Percentiles rank a stretch among this genome's conserved stretches.
Conservation (phyloP, 1,140 invertebrate species). For the Drosophila ercepeae region DNA sequence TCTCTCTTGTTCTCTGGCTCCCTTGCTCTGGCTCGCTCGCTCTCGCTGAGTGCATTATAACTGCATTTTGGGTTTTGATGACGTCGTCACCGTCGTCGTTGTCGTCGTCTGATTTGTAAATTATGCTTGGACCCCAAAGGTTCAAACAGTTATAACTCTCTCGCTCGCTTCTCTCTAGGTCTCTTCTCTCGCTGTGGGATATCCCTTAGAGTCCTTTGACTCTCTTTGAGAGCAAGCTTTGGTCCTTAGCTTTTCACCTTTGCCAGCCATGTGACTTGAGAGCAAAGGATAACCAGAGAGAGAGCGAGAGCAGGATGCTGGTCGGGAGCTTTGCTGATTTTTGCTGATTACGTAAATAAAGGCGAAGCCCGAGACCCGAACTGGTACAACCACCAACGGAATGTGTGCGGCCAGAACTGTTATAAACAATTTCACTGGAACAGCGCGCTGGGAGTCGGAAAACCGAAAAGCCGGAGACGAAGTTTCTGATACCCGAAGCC, state of each 20-base stretch:
- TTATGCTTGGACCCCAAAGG: conserved; percentile 52
- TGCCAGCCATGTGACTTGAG: conserved; percentile 62
- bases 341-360: conserved; percentile 81
- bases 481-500: conserved; percentile 16
- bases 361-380: conserved; percentile 61
- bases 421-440: conserved; percentile 74
- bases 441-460: not conserved
- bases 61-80: conserved; percentile 81
- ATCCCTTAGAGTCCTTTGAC: not conserved
- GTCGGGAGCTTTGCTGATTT: conserved; percentile 66
- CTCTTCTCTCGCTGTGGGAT: not conserved
- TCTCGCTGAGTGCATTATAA: conserved; percentile 71
- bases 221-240: conserved; percentile 40
- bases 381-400: conserved; percentile 39
- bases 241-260: conserved; percentile 65
- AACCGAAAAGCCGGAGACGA: conserved; percentile 11
- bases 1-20: not conserved
- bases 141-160: conserved; percentile 36
- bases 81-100: conserved; percentile 62
- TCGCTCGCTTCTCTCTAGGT: not conserved
- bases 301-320: conserved; percentile 54
- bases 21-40: conserved; percentile 8
- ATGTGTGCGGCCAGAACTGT: conserved; percentile 51
- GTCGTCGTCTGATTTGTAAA: conserved; percentile 72
- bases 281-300: too few relatives aligned